Evolutionary conservation across 1,140 invertebrate species (phyloP), one percentile per base, ranked within the genome.

Genomic region (Anagrus nilaparvatae): DNA sequence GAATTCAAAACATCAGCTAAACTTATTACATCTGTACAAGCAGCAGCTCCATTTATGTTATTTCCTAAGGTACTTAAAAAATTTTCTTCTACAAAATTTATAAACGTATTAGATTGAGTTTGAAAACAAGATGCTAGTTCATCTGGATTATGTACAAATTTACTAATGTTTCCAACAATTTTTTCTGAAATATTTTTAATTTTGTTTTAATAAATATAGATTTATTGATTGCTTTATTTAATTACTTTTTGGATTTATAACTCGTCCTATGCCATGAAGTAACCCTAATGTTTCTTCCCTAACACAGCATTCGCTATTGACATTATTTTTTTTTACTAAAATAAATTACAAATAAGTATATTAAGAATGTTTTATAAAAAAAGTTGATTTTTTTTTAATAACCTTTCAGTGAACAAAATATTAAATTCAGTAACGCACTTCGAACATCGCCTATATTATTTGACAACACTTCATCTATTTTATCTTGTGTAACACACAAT

Each of bases 241-340:
- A n/a, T n/a, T 71, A 76, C 78, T 72, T 73, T 84, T 86, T 16
- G 82, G 81, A 72, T 84, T 82, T 17, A 83, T 70, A 4, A 84
- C 79, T 54, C 78, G 67, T n/a, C 83, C 83, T 7, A 85, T 64
- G 0, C 77, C 79, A 65, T 84, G 82, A 51, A 85, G 68, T 43
- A 85, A 70, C 24, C 76, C 77, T 16, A 84, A 69, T 36, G 64
- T 74, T 58, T 82, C 77, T 59, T 81, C 79, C 51, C 79, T 73
- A 4, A 68, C 67, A 17, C 42, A 53, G 21, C 64, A 66, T 28
- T 63, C 56, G 32, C 51, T 51, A 21, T 33, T 16, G 30, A 29
- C 33, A 14, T 54, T 55, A 47, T 32, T 21, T 28, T 18, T n/a
- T n/a, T n/a, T n/a, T n/a, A n/a, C n/a, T 42, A 40, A 46, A 40